Base-by-base conservation (phyloP, 92 coral and sea anemone genomes). In the Galaxea fascicularis region DNA sequence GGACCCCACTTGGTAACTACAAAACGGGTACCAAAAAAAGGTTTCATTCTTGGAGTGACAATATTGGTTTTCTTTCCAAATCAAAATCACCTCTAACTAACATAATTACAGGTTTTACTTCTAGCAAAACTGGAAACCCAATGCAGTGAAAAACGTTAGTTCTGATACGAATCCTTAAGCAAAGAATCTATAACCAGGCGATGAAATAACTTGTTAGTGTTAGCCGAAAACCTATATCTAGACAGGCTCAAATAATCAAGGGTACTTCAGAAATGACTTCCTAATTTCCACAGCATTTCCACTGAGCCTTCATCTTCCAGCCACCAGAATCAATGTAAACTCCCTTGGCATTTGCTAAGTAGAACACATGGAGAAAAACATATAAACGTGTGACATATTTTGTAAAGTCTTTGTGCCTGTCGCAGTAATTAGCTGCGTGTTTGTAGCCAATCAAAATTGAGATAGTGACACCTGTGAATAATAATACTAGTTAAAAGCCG, bases 271-370 rank as follows among this genome's bases (percentile, higher is more conserved):
- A 80, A 56, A 30, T 26, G 17, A 41, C 44, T 72, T 4, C 27
- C 77, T 18, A 85, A 26, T 77, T 77, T 58, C 89, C 92, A 53
- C 94, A 91, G 86, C 94, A 91, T 54, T 91, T 91, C 94, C 94
- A 91, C 82, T 88, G 73, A 8, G 94, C 94, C 52, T 72, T 91
- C 74, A 88, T 26, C 21, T 26, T 35, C 94, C 94, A 91, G 25
- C 0, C 10, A 21, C 45, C 70, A 14, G 57, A 1, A 2, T 68
- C 52, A 10, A 83, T 79, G 74, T 54, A 84, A 49, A 94, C 87
- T 8, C 95, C 98, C 2, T 51, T 63, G 63, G 78, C 69, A 89
- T 86, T 91, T 17, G 90, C 98, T 94, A 52, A 57, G 90, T 71
- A 51, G 54, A 35, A 71, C 54, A n/a, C 30, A 41, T n/a, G 71